Conservation (phyloP, 2,888 invertebrate genomes). For the Metacarcinus magister region DNA sequence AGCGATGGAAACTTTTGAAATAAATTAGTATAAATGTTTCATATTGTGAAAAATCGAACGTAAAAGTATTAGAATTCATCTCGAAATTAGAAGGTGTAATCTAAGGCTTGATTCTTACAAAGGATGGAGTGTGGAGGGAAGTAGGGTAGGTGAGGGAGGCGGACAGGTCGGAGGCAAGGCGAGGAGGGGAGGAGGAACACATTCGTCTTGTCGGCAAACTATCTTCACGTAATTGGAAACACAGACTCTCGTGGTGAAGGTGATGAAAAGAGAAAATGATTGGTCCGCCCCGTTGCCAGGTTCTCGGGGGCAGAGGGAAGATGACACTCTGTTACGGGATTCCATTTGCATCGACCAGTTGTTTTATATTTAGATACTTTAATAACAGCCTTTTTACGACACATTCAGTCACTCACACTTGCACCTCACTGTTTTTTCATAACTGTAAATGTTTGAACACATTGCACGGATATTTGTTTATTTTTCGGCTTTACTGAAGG, state of each 20-base stretch:
- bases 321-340: neutral
- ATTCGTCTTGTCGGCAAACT: constrained; percentile 22
- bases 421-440: neutral
- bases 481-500: neutral
- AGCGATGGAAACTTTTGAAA: neutral
- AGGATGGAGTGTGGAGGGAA: neutral
- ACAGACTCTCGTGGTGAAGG: constrained; percentile 1
- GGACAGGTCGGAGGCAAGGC: neutral
- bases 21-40: neutral
- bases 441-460: neutral
- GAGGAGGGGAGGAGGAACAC: neutral
- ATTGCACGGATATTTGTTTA: neutral
- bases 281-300: neutral
- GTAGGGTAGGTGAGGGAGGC: neutral
- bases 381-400: neutral
- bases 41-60: neutral
- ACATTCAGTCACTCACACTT: neutral
- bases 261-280: constrained; percentile 19
- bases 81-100: neutral
- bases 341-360: neutral
- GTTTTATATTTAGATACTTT: constrained; percentile 11
- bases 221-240: constrained; percentile 5
- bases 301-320: neutral
- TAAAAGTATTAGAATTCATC: neutral
- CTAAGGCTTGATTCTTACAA: neutral